These are phyloP conservation scores for Mormyrops boulengeri DNA, from an alignment of 2,797 vertebrate genomes.

Conservation along the genomic window DNA sequence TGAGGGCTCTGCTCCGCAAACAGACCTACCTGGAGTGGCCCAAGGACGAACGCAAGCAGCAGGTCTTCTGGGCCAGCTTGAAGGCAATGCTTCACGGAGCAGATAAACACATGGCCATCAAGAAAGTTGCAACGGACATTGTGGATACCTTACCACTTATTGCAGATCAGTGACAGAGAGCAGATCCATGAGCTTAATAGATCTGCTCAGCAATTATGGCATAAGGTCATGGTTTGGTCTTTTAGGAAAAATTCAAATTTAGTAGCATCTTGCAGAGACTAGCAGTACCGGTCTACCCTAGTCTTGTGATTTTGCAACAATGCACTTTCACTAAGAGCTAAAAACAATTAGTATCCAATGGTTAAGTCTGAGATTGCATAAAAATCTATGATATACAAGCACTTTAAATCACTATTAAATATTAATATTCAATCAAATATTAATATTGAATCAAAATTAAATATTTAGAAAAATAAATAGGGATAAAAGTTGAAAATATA, in stretches of 20 bases:
- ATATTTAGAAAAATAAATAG: neutral
- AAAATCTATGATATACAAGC: neutral
- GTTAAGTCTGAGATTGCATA: neutral
- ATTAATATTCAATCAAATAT: neutral
- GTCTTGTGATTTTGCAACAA: neutral
- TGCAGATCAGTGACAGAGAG: neutral
- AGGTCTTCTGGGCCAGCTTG: conserved; percentile 70
- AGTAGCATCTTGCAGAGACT: neutral
- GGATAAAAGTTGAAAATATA: neutral
- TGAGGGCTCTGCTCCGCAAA: conserved; percentile 63
- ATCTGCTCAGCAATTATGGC: neutral
- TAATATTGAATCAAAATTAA: neutral
- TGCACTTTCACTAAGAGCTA: neutral
- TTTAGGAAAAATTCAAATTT: neutral
- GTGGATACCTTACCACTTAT: conserved; percentile 38
- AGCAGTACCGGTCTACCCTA: neutral
- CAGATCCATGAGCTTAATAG: neutral
- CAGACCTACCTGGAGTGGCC: conserved; percentile 78
- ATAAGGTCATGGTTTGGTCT: neutral
- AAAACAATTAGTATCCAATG: neutral
- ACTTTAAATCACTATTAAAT: neutral
- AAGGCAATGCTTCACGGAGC: conserved; percentile 46
- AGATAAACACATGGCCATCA: conserved; percentile 41
- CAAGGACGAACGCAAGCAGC: conserved; percentile 62
- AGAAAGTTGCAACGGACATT: conserved; percentile 36